These are phyloP conservation scores for Plusia festucae DNA, from an alignment of 2,888 invertebrate species.

Conservation along the genomic window DNA sequence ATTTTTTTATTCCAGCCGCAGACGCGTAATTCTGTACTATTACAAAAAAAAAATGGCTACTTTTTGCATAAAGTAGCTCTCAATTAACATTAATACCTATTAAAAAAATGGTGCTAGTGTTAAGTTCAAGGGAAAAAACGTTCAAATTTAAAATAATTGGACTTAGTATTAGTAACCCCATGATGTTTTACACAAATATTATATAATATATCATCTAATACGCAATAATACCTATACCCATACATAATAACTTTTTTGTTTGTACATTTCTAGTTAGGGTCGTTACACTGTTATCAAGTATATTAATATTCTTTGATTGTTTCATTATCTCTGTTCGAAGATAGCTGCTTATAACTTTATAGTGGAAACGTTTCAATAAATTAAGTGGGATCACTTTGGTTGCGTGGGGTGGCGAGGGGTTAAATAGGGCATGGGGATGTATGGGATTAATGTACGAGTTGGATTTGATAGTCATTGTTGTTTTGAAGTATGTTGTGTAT, in stretches of 20 bases:
- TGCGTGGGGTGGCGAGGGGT: neutral
- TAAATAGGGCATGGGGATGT: neutral
- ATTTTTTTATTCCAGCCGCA: no score
- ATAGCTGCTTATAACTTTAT: constrained; percentile 68
- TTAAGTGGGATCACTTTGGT: constrained; percentile 13
- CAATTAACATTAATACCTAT: no score
- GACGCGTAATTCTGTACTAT: no score
- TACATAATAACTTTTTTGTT: constrained; percentile 72
- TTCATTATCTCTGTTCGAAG: constrained; percentile 76
- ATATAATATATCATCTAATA: no score
- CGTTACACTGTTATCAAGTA: constrained; percentile 81
- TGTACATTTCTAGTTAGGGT: constrained; percentile 73
- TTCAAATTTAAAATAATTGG: no score
- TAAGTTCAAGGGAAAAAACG: no score
- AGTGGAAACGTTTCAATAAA: constrained; percentile 52
- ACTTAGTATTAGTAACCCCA: no score
- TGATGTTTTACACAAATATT: no score
- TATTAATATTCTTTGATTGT: constrained; percentile 86
- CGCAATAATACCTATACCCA: neutral
- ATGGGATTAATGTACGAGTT: neutral
- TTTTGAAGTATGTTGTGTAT: no score
- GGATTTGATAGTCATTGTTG: neutral
- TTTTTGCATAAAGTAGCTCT: no score
- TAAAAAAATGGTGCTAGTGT: no score
- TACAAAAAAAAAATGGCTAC: no score